Evolutionary conservation across 2,797 vertebrate genomes (phyloP).

Genomic region (Loriculus beryllinus): DNA sequence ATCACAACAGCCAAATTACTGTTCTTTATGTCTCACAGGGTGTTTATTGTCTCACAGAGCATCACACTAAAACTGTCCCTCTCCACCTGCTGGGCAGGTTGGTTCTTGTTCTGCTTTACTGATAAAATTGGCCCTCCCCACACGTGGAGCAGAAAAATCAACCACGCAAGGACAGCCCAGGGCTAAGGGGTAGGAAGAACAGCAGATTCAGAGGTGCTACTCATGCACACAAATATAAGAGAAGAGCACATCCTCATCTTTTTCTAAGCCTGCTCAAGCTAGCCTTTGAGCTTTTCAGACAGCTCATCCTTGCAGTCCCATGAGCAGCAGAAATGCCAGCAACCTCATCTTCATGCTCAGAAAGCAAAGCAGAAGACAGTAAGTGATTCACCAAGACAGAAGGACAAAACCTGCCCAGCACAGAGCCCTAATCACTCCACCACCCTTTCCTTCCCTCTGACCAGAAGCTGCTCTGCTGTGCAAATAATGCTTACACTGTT

Average conservation of each 20-base stretch:
- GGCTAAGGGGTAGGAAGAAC: rapidly evolving
- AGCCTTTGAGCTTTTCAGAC: neutral
- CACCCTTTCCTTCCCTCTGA: neutral
- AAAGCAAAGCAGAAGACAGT: neutral
- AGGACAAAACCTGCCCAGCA: neutral
- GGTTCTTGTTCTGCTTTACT: neutral
- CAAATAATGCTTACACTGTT: neutral
- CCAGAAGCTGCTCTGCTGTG: neutral
- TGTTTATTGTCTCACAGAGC: neutral
- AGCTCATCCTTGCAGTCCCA: neutral
- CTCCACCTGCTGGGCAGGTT: neutral
- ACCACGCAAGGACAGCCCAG: neutral
- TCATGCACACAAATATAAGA: rapidly evolving
- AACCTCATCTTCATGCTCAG: neutral
- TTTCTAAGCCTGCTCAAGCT: neutral
- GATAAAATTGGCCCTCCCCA: neutral
- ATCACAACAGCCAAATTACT: neutral
- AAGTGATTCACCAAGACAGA: neutral
- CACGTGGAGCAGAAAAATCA: neutral
- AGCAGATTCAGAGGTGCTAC: neutral
- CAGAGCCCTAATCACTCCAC: neutral
- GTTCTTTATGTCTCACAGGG: neutral
- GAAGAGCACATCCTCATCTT: neutral
- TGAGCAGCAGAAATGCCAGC: neutral
- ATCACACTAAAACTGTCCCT: neutral